Conservation (phyloP, 2,113 vertebrate species). For the Perca flavescens region DNA sequence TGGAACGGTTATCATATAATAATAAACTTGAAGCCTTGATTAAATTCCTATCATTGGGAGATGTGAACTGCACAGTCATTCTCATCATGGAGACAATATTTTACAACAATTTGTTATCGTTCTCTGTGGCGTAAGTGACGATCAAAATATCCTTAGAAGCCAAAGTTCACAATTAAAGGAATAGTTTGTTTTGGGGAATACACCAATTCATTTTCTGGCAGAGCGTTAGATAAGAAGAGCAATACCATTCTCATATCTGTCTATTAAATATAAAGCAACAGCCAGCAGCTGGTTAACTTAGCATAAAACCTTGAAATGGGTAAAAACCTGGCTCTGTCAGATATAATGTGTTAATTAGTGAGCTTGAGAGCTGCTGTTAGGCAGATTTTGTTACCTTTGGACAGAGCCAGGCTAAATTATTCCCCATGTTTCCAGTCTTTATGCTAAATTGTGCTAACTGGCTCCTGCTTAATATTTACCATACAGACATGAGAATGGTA, state of each 20-base stretch:
- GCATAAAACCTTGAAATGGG: neutral
- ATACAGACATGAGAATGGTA: neutral
- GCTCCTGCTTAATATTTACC: slow-evolving; percentile 21
- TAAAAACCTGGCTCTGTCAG: slow-evolving; percentile 1
- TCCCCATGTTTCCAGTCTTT: neutral
- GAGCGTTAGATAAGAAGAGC: slow-evolving; percentile 4
- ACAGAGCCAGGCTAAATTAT: neutral
- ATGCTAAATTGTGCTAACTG: neutral
- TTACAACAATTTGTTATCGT: neutral
- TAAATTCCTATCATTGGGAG: slow-evolving; percentile 9
- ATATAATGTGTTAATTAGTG: neutral
- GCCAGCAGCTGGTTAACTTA: neutral
- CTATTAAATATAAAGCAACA: slow-evolving; percentile 2
- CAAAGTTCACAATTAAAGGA: slow-evolving; percentile 22
- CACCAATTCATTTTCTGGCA: neutral
- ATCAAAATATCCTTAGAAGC: slow-evolving; percentile 7
- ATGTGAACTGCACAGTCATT: slow-evolving; percentile 5
- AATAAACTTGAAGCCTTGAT: slow-evolving; percentile 43
- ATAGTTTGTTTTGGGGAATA: slow-evolving; percentile 9
- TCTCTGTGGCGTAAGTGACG: neutral
- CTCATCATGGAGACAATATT: slow-evolving; percentile 31
- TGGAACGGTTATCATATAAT: slow-evolving; percentile 49
- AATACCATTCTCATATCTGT: neutral
- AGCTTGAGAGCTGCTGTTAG: neutral
- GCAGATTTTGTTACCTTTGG: neutral